Evolutionary conservation across 2,113 vertebrate genomes (phyloP).

Genomic region (Phaethornis superciliosus): DNA sequence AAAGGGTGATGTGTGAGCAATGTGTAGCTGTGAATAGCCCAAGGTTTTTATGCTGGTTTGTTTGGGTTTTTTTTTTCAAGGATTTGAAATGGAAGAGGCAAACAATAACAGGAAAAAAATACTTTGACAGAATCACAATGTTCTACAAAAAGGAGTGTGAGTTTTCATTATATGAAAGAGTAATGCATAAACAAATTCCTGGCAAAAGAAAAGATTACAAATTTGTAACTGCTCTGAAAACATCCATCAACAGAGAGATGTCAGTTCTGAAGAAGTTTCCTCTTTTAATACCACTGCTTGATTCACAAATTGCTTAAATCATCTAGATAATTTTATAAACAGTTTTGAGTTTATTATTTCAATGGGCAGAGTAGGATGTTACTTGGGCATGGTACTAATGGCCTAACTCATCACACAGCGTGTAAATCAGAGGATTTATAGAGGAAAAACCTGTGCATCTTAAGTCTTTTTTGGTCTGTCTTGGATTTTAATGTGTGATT

Average conservation of each 20-base stretch:
- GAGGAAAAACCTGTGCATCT: neutral
- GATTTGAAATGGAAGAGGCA: neutral
- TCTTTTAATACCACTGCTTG: neutral
- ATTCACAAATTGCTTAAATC: neutral
- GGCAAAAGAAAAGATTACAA: neutral
- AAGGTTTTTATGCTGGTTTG: neutral
- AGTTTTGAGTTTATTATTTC: neutral
- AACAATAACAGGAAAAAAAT: neutral
- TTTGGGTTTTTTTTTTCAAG: neutral
- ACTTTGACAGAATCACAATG: neutral
- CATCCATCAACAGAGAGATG: neutral
- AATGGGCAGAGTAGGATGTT: neutral
- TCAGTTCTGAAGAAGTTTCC: neutral
- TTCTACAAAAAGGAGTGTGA: neutral
- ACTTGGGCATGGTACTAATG: neutral
- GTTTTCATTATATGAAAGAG: neutral
- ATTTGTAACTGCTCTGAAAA: neutral
- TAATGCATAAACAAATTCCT: neutral
- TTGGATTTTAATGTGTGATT: neutral
- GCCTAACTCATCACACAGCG: neutral
- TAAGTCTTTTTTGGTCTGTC: neutral
- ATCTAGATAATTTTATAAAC: neutral
- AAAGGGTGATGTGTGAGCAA: slow-evolving; percentile 1
- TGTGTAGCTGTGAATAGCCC: neutral
- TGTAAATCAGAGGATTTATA: neutral